Evolutionary conservation across 2,888 invertebrate genomes (phyloP), one percentile per base, ranked within the genome.

Genomic region (Xylophagus ater): DNA sequence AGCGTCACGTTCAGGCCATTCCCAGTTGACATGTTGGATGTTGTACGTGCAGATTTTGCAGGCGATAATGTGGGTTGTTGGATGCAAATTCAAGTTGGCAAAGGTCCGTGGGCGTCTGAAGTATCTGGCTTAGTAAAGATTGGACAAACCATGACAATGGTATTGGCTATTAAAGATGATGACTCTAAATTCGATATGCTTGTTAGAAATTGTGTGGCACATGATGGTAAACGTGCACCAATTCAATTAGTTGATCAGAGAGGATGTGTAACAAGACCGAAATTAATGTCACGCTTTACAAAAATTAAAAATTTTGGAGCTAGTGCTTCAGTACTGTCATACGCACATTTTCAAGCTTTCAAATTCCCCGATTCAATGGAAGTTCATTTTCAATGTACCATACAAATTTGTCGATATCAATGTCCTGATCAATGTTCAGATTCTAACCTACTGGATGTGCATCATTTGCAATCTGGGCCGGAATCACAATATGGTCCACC

Each of bases 351-450:
- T 76, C 89, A 90, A 66, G 92, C 92, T 1, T 92, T 92, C 66
- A 92, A 92, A 59, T 92, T 92, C 69, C 92, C 92, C 1, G 92
- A 92, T 57, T 89, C 89, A 1, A 92, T 92, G 90, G 90, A 92
- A 60, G 92, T 92, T 1, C 90, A 92, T 60, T 92, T 92, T 72
- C 89, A 90, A 60, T 92, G 90, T 60, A 90, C 90, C 20, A 90
- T 92, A 47, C 90, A 92, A 62, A 90, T 92, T 53, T 92, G 92
- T 60, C 73, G 90, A 50, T 87, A 88, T 55, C 84, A 88, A 53
- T 92, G 92, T 55, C 92, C 92, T 0, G 90, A 90, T 49, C 92
- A 92, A 56, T 92, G 90, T 57, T 81, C 85, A 2, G 83, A 83
- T 46, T 44, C 72, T 57, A 67, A 66, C 36, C 57, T 75, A 1